Evolutionary conservation across 2,113 vertebrate species (phyloP), one percentile per base, ranked within the genome.

Genomic region (Seriola dumerili): DNA sequence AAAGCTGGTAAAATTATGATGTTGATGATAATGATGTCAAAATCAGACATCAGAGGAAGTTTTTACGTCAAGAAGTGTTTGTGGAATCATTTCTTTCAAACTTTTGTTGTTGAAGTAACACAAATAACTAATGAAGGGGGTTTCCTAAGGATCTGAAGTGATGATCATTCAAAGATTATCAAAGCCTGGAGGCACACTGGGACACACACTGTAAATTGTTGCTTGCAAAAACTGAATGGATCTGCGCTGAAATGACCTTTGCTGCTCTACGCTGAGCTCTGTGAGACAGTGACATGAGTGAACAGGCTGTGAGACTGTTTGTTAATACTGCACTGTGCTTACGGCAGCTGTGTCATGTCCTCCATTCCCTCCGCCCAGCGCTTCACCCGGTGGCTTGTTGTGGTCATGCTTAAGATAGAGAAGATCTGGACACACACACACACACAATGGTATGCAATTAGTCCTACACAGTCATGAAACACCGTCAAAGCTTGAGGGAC

Each of bases 341-440:
- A 99, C 98, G 97, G 96, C 87, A 99, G 91, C 86, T 98, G 97
- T 3, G 97, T 99, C 97, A 99, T 96, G 93, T 99, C 98, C 87
- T 99, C 98, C 94, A 97, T 94, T 13, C 97, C 97, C 0, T 97
- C 96, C 4, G 96, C 96, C 90, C 94, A 95, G 71, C 81, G 83
- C 44, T 96, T 94, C 62, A 95, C 94, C 13, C 95, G 93, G 90
- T 96, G 94, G 64, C 93, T 78, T 78, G 94, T 10, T 1, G 95
- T 95, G 0, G 97, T 96, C 90, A 97, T 94, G 89, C 95, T 97
- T 80, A 96, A 93, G 81, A 98, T 93, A 0, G 96, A 96, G 90
- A 96, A 97, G 95, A 99, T 97, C 98, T 99, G 85, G 50, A 80
- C 0, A 85, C 66, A 84, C 25, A 81, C 7, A 72, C 25, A 85